A percentile compares a stretch with the other conserved stretches of the same genome.
Conservation (phyloP, 2,888 invertebrate genomes). For the Lymantria monacha region DNA sequence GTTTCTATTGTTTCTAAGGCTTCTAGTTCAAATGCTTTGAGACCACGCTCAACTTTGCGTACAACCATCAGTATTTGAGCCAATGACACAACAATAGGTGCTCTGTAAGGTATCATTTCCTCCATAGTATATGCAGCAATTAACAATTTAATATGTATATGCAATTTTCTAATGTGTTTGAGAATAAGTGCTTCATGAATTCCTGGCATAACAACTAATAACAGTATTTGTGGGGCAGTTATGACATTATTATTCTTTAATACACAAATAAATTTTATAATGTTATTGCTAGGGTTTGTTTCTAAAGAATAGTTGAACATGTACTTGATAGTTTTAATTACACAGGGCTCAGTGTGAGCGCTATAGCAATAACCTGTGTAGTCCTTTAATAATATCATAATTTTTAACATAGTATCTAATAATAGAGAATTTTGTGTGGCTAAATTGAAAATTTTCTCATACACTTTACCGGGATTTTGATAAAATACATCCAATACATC, state of each 20-base stretch:
- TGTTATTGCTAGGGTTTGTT: slow-evolving; percentile 44
- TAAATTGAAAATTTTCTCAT: slow-evolving; percentile 53
- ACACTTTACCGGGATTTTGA: slow-evolving; percentile 61
- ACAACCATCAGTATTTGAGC: slow-evolving; percentile 62
- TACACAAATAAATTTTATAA: slow-evolving; percentile 52
- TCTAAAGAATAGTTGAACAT: slow-evolving; percentile 42
- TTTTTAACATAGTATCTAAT: slow-evolving; percentile 57
- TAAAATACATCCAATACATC: slow-evolving; percentile 58
- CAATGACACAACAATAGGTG: slow-evolving; percentile 67
- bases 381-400: slow-evolving; percentile 51
- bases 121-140: slow-evolving; percentile 43
- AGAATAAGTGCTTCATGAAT: slow-evolving; percentile 55
- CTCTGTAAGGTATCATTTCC: slow-evolving; percentile 58
- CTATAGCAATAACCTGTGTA: slow-evolving; percentile 60
- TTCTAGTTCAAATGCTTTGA: slow-evolving; percentile 39
- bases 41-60: slow-evolving; percentile 54
- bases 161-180: slow-evolving; percentile 44
- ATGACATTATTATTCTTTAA: slow-evolving; percentile 52
- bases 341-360: slow-evolving; percentile 57
- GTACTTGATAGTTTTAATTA: slow-evolving; percentile 49
- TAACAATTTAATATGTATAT: slow-evolving; percentile 53
- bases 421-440: slow-evolving; percentile 59
- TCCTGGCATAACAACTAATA: slow-evolving; percentile 65
- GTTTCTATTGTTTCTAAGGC: slow-evolving; percentile 52
- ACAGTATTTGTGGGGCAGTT: slow-evolving; percentile 50